Conservation (phyloP, 2,113 vertebrate genomes). For the Coryphaenoides rupestris region DNA sequence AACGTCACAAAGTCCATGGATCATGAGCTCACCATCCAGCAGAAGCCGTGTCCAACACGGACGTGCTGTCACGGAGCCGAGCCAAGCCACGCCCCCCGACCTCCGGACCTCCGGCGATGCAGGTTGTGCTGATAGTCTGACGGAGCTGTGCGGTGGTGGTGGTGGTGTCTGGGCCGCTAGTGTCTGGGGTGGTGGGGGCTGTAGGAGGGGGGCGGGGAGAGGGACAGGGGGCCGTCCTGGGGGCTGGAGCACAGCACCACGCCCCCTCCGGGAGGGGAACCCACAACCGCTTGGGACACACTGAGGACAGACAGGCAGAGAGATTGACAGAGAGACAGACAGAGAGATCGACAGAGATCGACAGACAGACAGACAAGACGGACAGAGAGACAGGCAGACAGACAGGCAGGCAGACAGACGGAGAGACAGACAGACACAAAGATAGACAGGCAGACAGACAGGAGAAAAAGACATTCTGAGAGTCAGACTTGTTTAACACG, state of each 20-base stretch:
- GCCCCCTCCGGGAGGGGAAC: conserved; percentile 52
- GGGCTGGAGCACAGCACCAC: conserved; percentile 39
- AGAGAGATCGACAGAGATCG: not conserved
- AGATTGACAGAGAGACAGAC: not conserved
- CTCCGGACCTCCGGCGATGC: too few species aligned
- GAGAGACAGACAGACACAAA: not conserved
- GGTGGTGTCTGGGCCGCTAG: conserved; percentile 35
- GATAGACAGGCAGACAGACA: not conserved
- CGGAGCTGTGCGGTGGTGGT: not conserved
- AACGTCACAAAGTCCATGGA: too few species aligned
- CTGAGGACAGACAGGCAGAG: conserved; percentile 33
- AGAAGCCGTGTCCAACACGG: too few species aligned
- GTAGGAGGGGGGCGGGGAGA: conserved; percentile 63
- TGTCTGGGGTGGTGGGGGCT: conserved; percentile 61
- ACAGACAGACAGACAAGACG: too few species aligned
- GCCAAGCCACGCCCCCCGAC: too few species aligned
- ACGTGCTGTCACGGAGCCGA: too few species aligned
- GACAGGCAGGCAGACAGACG: not conserved
- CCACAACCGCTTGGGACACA: conserved; percentile 61
- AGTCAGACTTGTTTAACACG: not conserved
- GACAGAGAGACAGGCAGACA: not conserved
- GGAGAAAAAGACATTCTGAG: not conserved
- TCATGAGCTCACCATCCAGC: too few species aligned
- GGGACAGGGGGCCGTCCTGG: conserved; percentile 55
- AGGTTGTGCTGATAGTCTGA: too few species aligned